Base-by-base conservation (phyloP, 2,797 vertebrate species). In the Lutjanus campechanus region DNA sequence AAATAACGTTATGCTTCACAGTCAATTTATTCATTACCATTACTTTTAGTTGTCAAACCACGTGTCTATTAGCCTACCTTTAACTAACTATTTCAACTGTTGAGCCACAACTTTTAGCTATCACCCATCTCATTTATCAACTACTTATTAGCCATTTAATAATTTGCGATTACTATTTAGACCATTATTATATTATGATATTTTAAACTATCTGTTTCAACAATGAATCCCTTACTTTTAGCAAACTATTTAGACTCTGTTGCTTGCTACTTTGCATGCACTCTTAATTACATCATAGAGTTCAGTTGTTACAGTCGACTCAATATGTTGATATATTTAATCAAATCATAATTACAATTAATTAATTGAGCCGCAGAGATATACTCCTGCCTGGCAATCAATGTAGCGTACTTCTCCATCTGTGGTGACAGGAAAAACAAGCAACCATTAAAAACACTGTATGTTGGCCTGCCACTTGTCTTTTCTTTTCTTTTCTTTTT, bases 401-500 rank as follows among this genome's bases (percentile, higher is more conserved):
- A 7, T 61, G 50, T 19, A 4, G 7, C 7, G 17, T 49, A 40
- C 20, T 8, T 4, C 8, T 70, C 16, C 0, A 43, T 64, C 29
- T 56, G 13, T 47, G 29, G n/a, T 55, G 46, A 47, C 9, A 7
- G 7, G 7, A 56, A 59, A 76, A 54, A 69, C 43, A 60, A 62
- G 19, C 25, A 40, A 16, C 20, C 54, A 41, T 44, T 54, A 20
- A 22, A 73, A 67, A 64, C 13, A 61, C 61, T 47, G 15, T 2
- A 51, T 66, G 43, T 60, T 46, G 44, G 11, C 20, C 15, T 29
- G 3, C 8, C 65, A 62, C 25, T 69, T 56, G 29, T 53, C 54
- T 10, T 70, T 58, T 74, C 25, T 49, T 54, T 9, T 70, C 49
- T 72, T 65, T 44, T 40, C 25, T 25, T 41, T 41, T 54, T 70